Evolutionary conservation across 1,140 invertebrate species (phyloP).

Genomic region (Nephotettix cincticeps): DNA sequence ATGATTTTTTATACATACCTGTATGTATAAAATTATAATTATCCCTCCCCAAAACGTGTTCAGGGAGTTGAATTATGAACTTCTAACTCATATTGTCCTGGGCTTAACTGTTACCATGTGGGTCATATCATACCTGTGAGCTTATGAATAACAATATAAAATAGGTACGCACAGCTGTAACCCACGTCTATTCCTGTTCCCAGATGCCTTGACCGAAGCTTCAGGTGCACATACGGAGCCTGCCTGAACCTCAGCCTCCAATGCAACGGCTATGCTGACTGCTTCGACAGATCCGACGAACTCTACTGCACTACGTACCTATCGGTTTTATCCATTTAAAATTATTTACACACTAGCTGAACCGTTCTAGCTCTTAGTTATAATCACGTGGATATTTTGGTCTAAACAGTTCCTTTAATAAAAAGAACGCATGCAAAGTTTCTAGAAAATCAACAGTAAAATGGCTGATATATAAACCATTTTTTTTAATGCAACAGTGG

Average conservation of each 20-base stretch:
- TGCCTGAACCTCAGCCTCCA: conserved; percentile 48
- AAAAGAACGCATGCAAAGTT: too few species aligned
- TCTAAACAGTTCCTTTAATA: too few species aligned
- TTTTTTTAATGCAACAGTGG: too few species aligned
- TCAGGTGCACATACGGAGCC: conserved; percentile 49
- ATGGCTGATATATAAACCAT: too few species aligned
- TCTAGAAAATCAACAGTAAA: too few species aligned
- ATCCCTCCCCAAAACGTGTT: not conserved
- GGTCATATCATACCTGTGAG: not conserved
- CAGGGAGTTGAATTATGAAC: not conserved
- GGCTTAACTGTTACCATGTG: not conserved
- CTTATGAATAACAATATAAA: not conserved
- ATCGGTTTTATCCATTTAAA: conserved; percentile 48
- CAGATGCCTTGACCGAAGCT: conserved; percentile 15
- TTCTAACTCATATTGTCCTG: conserved; percentile 9
- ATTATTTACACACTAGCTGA: too few species aligned
- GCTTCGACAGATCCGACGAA: conserved; percentile 48
- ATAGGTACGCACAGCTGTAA: not conserved
- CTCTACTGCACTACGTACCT: conserved; percentile 48
- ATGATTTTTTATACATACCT: not conserved
- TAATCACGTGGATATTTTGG: too few species aligned
- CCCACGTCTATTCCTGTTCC: not conserved
- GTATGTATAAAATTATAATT: not conserved
- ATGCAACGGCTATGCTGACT: conserved; percentile 54
- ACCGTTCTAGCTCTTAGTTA: too few species aligned